These are phyloP conservation scores for Myotis findleyi DNA, from an alignment of 2,797 vertebrate genomes.

Conservation along the genomic window DNA sequence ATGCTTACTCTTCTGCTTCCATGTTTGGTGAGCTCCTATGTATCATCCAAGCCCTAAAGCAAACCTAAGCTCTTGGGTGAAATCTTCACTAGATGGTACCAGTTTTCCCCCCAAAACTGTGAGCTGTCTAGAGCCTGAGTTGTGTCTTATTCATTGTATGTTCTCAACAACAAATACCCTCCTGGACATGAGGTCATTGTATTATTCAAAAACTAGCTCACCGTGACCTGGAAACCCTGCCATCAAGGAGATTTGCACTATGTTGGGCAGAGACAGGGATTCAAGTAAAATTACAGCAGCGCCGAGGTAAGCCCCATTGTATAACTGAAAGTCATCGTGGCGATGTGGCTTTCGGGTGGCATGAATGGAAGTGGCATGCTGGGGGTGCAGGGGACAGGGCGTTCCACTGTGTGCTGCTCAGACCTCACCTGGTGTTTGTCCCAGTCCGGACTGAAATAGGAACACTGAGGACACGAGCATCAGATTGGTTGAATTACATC, in stretches of 20 bases:
- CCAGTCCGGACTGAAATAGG: background rate
- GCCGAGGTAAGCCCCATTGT: too few relatives aligned
- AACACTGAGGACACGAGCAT: background rate
- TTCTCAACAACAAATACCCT: background rate
- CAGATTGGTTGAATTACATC: background rate
- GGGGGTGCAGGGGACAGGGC: background rate
- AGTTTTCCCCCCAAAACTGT: background rate
- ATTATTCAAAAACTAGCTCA: background rate
- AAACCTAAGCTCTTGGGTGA: background rate
- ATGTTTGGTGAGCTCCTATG: background rate
- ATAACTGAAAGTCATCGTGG: fast-evolving
- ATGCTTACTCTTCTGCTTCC: background rate
- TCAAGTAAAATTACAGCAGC: too few relatives aligned
- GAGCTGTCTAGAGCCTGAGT: background rate
- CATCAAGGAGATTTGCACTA: background rate
- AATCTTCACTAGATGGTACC: background rate
- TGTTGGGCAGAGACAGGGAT: background rate
- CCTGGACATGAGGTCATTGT: background rate
- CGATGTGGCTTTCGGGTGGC: fast-evolving
- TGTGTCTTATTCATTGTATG: background rate
- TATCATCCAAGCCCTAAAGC: background rate
- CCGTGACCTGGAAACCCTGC: background rate
- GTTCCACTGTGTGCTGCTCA: background rate
- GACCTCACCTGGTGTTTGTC: background rate
- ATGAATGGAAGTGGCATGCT: background rate